These are phyloP conservation scores for Caranx ignobilis DNA, from an alignment of 2,113 vertebrate genomes.

Conservation along the genomic window DNA sequence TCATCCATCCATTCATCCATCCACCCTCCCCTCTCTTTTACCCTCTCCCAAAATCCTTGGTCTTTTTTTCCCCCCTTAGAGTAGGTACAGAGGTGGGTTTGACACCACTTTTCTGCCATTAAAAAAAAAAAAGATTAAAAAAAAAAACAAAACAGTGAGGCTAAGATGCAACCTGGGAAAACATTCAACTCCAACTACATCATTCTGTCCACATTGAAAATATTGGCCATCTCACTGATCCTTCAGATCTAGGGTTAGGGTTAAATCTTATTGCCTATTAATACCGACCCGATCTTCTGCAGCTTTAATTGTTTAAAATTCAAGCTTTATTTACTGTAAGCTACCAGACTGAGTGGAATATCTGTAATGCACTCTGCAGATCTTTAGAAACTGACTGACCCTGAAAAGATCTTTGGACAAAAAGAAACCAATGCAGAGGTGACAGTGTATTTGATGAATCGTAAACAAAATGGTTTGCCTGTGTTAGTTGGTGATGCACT, in stretches of 20 bases:
- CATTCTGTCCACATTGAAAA: not conserved
- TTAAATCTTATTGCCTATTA: no score
- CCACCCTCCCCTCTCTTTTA: constrained; percentile 30
- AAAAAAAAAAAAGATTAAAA: constrained; percentile 3
- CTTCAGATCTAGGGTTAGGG: no score
- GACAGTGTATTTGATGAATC: not conserved
- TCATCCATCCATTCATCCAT: constrained; percentile 68
- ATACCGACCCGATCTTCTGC: no score
- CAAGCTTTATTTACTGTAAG: no score
- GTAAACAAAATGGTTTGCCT: constrained; percentile 12
- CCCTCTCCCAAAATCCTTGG: constrained; percentile 40
- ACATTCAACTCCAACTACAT: not conserved
- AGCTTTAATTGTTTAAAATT: no score
- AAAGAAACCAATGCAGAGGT: constrained; percentile 1
- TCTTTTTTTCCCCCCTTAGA: constrained; percentile 23
- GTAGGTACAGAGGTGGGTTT: constrained; percentile 26
- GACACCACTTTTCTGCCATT: constrained; percentile 17
- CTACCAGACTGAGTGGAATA: not conserved
- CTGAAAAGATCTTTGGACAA: not conserved
- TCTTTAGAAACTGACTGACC: not conserved
- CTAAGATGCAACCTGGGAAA: constrained; percentile 3
- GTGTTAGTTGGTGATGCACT: constrained; percentile 50
- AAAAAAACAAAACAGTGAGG: not conserved
- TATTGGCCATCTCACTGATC: not conserved
- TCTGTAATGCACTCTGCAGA: not conserved